These are phyloP conservation scores for Styela clava DNA, from an alignment of 23 tunicate genomes.

Conservation along the genomic window DNA sequence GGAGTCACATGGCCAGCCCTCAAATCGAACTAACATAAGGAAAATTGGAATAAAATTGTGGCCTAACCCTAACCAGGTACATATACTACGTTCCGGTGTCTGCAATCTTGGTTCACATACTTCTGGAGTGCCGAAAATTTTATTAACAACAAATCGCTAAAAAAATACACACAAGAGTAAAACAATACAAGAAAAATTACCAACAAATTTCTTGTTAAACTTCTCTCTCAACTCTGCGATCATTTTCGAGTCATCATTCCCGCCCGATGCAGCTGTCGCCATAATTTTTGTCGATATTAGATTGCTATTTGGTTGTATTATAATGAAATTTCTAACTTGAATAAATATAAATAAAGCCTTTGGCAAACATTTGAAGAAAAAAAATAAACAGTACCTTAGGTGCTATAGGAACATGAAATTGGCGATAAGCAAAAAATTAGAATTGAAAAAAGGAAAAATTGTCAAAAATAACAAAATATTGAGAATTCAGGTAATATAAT, in stretches of 20 bases:
- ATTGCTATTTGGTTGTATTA: neutral
- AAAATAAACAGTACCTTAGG: too few relatives aligned
- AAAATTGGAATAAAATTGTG: too few relatives aligned
- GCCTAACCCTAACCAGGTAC: neutral
- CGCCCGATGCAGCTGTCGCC: neutral
- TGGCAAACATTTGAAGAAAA: too few relatives aligned
- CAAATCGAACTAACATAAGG: too few relatives aligned
- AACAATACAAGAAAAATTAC: neutral
- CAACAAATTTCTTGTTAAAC: slow-evolving; percentile 1
- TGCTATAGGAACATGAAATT: too few relatives aligned
- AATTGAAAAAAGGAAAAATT: too few relatives aligned
- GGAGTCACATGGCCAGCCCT: too few relatives aligned
- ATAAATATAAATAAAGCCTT: too few relatives aligned
- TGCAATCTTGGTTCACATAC: neutral
- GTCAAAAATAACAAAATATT: too few relatives aligned
- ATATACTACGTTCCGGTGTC: neutral
- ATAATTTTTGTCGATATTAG: neutral
- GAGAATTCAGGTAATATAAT: too few relatives aligned
- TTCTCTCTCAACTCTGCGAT: slow-evolving; percentile 7
- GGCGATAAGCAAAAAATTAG: too few relatives aligned
- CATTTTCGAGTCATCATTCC: neutral
- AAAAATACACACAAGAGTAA: neutral
- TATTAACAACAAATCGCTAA: neutral
- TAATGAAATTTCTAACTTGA: too few relatives aligned
- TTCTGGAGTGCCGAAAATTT: neutral